Percentiles rank a stretch among this genome's conserved stretches.
Conservation (phyloP, 2,797 vertebrate genomes). For the Antennarius maculatus region DNA sequence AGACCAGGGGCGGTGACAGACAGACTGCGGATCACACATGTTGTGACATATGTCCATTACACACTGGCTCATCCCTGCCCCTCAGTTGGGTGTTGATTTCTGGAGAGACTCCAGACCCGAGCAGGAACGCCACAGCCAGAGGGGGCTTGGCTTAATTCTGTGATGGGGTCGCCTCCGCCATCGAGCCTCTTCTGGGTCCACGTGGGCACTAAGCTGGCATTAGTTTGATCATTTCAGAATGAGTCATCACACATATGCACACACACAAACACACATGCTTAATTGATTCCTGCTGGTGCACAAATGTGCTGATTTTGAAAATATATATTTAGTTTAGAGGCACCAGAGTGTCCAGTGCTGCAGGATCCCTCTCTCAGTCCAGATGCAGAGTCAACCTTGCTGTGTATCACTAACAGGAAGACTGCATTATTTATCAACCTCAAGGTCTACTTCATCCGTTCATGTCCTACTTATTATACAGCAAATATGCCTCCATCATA, state of each 20-base stretch:
- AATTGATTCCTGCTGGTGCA: not conserved
- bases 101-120: constrained; percentile 54
- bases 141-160: constrained; percentile 43
- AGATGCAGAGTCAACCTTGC: constrained; percentile 62
- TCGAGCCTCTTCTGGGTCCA: constrained; percentile 24
- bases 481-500: constrained; percentile 16
- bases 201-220: constrained; percentile 25
- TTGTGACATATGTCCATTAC: constrained; percentile 71
- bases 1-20: constrained; percentile 49
- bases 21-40: constrained; percentile 63
- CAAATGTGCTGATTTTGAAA: constrained; percentile 14
- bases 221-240: constrained; percentile 35
- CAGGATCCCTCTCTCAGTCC: constrained; percentile 34
- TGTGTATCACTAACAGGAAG: constrained; percentile 77
- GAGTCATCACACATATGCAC: not conserved
- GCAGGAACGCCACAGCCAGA: constrained; percentile 31
- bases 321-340: not conserved
- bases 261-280: not conserved
- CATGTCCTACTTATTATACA: constrained; percentile 43
- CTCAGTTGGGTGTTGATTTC: constrained; percentile 41
- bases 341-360: not conserved
- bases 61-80: constrained; percentile 40
- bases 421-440: constrained; percentile 81
- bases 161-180: constrained; percentile 30
- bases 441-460: constrained; percentile 65